Evolutionary conservation across 2,888 invertebrate species (phyloP).

Genomic region (Tetragonula carbonaria): DNA sequence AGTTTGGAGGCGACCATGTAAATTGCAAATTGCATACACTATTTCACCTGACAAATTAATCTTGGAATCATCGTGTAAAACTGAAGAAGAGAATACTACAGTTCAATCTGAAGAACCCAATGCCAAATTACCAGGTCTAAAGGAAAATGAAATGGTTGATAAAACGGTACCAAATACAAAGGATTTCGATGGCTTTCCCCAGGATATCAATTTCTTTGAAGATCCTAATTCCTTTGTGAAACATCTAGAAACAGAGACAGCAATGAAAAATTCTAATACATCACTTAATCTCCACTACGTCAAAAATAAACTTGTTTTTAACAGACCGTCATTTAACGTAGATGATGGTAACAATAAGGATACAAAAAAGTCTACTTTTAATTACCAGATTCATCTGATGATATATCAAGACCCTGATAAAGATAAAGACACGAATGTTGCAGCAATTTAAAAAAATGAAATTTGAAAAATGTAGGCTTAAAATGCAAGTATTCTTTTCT

Average conservation of each 20-base stretch:
- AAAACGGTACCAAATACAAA: constrained; percentile 66
- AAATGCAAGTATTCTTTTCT: neutral
- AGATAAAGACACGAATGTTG: constrained; percentile 58
- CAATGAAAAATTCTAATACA: neutral
- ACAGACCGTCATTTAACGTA: constrained; percentile 35
- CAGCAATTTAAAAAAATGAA: constrained; percentile 52
- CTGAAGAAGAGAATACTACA: neutral
- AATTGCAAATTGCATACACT: constrained; percentile 87
- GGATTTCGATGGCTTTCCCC: constrained; percentile 70
- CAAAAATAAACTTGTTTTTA: constrained; percentile 57
- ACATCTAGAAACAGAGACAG: constrained; percentile 54
- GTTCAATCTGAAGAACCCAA: constrained; percentile 34
- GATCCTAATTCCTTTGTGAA: constrained; percentile 71
- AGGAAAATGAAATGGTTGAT: constrained; percentile 65
- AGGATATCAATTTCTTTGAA: constrained; percentile 59
- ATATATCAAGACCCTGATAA: constrained; percentile 84
- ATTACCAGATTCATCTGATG: constrained; percentile 85
- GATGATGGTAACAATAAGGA: neutral
- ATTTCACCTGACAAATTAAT: constrained; percentile 3
- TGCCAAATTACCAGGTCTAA: constrained; percentile 63
- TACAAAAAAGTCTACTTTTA: constrained; percentile 62
- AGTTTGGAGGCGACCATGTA: constrained; percentile 88
- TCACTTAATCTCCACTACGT: constrained; percentile 10
- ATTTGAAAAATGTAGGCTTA: neutral
- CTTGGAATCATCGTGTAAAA: neutral